These are phyloP conservation scores for Spodoptera exigua DNA, from an alignment of 2,888 invertebrate species.

Conservation along the genomic window DNA sequence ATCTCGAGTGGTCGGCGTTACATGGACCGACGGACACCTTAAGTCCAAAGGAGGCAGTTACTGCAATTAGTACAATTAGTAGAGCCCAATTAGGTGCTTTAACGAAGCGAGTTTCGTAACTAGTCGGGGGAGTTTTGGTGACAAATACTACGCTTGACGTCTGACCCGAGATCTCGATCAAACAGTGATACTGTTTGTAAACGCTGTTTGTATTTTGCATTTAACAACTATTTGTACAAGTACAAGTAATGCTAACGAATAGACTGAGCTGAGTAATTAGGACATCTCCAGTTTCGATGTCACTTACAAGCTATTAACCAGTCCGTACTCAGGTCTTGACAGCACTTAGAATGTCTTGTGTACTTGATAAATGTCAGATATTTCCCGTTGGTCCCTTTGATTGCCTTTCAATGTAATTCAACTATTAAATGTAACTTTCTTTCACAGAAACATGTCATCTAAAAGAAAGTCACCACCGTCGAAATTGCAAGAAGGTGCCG, in stretches of 20 bases:
- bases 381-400: slow-evolving; percentile 13
- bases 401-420: slow-evolving; percentile 19
- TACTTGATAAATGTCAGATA: slow-evolving; percentile 25
- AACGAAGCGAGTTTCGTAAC: slow-evolving; percentile 84
- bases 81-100: slow-evolving; percentile 85
- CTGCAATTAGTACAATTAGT: slow-evolving; percentile 85
- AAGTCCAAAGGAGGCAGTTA: slow-evolving; percentile 80
- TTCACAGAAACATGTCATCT: slow-evolving; percentile 97
- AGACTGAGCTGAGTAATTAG: slow-evolving; percentile 37
- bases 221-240: slow-evolving; percentile 43
- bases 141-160: slow-evolving; percentile 81
- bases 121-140: slow-evolving; percentile 76
- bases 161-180: slow-evolving; percentile 78
- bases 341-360: slow-evolving; percentile 47
- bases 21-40: slow-evolving; percentile 73
- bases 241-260: slow-evolving; percentile 35
- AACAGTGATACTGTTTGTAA: slow-evolving; percentile 67
- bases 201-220: slow-evolving; percentile 70
- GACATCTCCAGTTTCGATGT: slow-evolving; percentile 44
- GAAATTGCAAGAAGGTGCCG: slow-evolving; percentile 94
- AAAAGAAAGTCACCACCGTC: slow-evolving; percentile 98
- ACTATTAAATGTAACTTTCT: slow-evolving; percentile 67
- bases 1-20: slow-evolving; percentile 51
- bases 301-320: slow-evolving; percentile 46
- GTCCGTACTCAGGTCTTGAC: slow-evolving; percentile 24